A percentile compares a stretch with the other conserved stretches of the same genome.
These are phyloP conservation scores for Temnothorax rugatulus DNA, from an alignment of 2,888 invertebrate species.

Conservation along the genomic window DNA sequence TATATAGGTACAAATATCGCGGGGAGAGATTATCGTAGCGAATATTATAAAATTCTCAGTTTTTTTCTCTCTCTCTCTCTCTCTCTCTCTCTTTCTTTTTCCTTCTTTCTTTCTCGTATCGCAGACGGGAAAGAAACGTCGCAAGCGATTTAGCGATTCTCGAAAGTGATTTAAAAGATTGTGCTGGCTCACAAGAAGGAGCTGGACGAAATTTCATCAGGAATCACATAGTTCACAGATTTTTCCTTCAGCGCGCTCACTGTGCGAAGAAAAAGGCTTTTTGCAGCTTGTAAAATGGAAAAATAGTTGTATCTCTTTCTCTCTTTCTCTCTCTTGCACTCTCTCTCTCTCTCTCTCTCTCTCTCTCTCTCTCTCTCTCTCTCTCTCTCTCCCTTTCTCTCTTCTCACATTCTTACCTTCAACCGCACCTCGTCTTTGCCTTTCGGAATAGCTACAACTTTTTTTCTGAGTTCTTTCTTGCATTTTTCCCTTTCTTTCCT, in stretches of 20 bases:
- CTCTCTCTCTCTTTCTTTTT: not conserved
- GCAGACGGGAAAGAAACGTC: constrained; percentile 57
- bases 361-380: not conserved
- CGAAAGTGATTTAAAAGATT: constrained; percentile 61
- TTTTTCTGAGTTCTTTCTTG: constrained; percentile 29
- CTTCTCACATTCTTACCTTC: constrained; percentile 25
- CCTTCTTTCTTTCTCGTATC: constrained; percentile 30
- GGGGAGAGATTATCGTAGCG: constrained; percentile 48
- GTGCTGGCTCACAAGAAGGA: constrained; percentile 70
- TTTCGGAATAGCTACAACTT: constrained; percentile 43
- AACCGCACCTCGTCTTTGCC: not conserved
- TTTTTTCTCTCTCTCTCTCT: constrained; percentile 7
- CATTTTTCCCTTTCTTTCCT: not conserved
- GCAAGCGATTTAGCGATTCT: constrained; percentile 55
- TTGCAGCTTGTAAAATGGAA: constrained; percentile 60
- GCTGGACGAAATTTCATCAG: constrained; percentile 76
- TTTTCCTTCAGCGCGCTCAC: constrained; percentile 57
- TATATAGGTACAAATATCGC: constrained; percentile 36
- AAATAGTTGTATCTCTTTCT: constrained; percentile 63
- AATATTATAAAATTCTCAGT: constrained; percentile 39
- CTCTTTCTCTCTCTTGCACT: constrained; percentile 15
- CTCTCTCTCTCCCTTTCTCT: not conserved
- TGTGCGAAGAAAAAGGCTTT: constrained; percentile 61
- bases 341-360: too few species aligned
- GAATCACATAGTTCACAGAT: constrained; percentile 69